Evolutionary conservation across 2,888 invertebrate species (phyloP).

Genomic region (Drosophila kanekoi): DNA sequence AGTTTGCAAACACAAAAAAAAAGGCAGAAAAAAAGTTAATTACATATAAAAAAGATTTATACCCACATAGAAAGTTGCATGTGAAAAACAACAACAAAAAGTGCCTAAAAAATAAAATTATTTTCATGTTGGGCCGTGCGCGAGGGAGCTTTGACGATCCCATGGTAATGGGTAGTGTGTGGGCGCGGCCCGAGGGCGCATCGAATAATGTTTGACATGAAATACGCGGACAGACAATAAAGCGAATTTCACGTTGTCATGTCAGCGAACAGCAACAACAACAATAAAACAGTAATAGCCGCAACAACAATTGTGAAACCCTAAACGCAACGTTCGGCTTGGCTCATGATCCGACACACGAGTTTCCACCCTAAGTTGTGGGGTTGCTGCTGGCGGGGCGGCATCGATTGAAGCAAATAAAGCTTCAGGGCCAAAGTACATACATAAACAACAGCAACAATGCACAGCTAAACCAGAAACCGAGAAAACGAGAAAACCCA

Average conservation of each 20-base stretch:
- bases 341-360: conserved; percentile 59
- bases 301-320: conserved; percentile 68
- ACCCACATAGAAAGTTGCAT: conserved; percentile 76
- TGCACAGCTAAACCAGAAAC: conserved; percentile 52
- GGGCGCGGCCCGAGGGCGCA: conserved; percentile 76
- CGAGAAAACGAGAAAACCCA: conserved; percentile 49
- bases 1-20: conserved; percentile 62
- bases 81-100: conserved; percentile 38
- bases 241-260: conserved; percentile 77
- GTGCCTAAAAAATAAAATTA: conserved; percentile 42
- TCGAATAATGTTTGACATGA: conserved; percentile 76
- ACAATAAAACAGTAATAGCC: conserved; percentile 29
- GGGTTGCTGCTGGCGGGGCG: conserved; percentile 53
- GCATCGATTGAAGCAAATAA: conserved; percentile 77
- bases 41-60: conserved; percentile 75
- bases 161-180: conserved; percentile 57
- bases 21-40: conserved; percentile 59
- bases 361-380: conserved; percentile 71
- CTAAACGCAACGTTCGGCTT: conserved; percentile 58
- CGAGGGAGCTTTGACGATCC: conserved; percentile 61
- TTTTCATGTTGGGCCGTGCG: conserved; percentile 64
- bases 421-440: conserved; percentile 76
- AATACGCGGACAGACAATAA: conserved; percentile 72
- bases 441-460: conserved; percentile 11
- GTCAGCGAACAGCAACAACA: conserved; percentile 59